phyloP scores from a whole-genome alignment of 2,113 vertebrate genomes.

The Ctenodactylus gundi region DNA sequence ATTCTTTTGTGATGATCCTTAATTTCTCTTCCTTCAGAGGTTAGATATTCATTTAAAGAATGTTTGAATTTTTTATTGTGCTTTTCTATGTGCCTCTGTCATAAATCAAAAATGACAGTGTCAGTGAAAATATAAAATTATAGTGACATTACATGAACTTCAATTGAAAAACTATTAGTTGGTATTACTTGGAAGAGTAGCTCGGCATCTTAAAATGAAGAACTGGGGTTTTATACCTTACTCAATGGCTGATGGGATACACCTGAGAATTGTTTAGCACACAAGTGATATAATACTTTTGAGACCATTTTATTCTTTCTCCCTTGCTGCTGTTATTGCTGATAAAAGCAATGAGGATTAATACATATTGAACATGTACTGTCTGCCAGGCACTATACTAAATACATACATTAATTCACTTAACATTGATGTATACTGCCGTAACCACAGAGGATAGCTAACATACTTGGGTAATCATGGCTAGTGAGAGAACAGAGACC shows the following conservation, averaged over 20 bases:
- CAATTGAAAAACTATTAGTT: background rate
- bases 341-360: background rate
- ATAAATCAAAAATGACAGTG: constrained; percentile 10
- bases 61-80: background rate
- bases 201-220: background rate
- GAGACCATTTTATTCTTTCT: background rate
- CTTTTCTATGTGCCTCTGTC: background rate
- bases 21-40: background rate
- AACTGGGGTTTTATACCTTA: background rate
- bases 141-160: background rate
- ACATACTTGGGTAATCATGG: background rate
- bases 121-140: background rate
- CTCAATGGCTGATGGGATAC: background rate
- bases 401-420: background rate
- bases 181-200: background rate
- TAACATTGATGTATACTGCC: background rate
- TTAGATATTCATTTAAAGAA: background rate
- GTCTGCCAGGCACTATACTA: background rate
- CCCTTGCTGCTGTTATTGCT: background rate
- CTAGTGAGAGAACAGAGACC: background rate
- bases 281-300: background rate
- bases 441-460: background rate
- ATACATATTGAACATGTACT: background rate
- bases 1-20: background rate
- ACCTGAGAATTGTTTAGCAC: background rate